Evolutionary conservation across 1,140 invertebrate genomes (phyloP).

Genomic region (Diabrotica virgifera): DNA sequence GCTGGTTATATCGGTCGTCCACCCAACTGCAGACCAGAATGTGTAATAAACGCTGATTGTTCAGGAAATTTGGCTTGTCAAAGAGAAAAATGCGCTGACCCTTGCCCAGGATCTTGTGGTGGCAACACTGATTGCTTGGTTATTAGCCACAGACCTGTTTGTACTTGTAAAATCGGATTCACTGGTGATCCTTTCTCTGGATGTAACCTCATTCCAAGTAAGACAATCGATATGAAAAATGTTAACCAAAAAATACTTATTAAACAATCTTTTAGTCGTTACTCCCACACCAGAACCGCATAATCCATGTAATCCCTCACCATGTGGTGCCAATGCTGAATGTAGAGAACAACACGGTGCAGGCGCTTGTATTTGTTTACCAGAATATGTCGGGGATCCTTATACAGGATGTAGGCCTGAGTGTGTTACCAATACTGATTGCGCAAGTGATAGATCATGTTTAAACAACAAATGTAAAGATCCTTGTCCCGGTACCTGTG

Average conservation of each 20-base stretch:
- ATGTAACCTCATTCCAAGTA: conserved; percentile 53
- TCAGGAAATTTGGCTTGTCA: conserved; percentile 60
- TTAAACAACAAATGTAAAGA: conserved; percentile 67
- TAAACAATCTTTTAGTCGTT: conserved; percentile 33
- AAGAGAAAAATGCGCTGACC: conserved; percentile 61
- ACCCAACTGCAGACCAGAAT: conserved; percentile 65
- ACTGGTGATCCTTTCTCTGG: conserved; percentile 62
- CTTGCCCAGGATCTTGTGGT: conserved; percentile 60
- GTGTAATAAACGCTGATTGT: conserved; percentile 64
- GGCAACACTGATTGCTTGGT: conserved; percentile 59
- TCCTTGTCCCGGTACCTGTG: conserved; percentile 72
- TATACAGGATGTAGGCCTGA: conserved; percentile 70
- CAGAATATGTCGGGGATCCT: conserved; percentile 72
- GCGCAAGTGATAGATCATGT: conserved; percentile 64
- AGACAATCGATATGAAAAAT: conserved; percentile 10
- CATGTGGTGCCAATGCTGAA: conserved; percentile 76
- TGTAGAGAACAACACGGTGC: conserved; percentile 75
- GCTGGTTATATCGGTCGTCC: conserved; percentile 57
- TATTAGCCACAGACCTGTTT: conserved; percentile 60
- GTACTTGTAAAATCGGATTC: conserved; percentile 57
- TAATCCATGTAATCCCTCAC: conserved; percentile 68
- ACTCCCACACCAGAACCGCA: conserved; percentile 38
- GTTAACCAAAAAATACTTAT: background rate
- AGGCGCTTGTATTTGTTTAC: conserved; percentile 67
- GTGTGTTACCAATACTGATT: conserved; percentile 70